These are phyloP conservation scores for Pterocles burchelli DNA, from an alignment of 2,113 vertebrate genomes.

Conservation along the genomic window DNA sequence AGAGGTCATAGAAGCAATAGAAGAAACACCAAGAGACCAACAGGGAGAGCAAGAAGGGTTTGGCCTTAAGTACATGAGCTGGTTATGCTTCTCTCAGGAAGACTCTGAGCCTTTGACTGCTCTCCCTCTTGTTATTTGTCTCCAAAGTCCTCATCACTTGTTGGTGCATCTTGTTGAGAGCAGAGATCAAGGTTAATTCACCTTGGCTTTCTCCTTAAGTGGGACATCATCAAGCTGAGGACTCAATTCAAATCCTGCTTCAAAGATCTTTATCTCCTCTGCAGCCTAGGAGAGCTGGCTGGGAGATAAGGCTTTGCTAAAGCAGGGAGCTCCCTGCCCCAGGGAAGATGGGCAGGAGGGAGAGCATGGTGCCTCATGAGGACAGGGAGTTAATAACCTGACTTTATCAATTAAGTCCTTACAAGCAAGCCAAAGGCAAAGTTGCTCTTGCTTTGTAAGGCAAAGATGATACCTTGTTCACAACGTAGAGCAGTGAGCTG, in stretches of 20 bases:
- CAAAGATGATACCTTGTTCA: not conserved
- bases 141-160: constrained; percentile 4
- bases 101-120: not conserved
- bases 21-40: not conserved
- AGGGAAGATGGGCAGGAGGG: not conserved
- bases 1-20: not conserved
- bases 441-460: not conserved
- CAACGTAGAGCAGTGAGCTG: not conserved
- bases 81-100: not conserved
- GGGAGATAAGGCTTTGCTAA: constrained; percentile 9
- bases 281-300: not conserved
- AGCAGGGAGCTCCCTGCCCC: not conserved
- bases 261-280: constrained; percentile 38
- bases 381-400: not conserved
- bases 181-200: constrained; percentile 50
- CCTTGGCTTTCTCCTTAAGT: constrained; percentile 24
- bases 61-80: not conserved
- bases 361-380: not conserved
- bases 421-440: not conserved
- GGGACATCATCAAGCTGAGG: constrained; percentile 38
- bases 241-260: constrained; percentile 35
- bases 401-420: not conserved
- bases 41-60: not conserved
- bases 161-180: constrained; percentile 1
- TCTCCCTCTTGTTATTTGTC: constrained; percentile 18